Evolutionary conservation across 2,797 vertebrate species (phyloP).

Genomic region (Gallirallus australis): DNA sequence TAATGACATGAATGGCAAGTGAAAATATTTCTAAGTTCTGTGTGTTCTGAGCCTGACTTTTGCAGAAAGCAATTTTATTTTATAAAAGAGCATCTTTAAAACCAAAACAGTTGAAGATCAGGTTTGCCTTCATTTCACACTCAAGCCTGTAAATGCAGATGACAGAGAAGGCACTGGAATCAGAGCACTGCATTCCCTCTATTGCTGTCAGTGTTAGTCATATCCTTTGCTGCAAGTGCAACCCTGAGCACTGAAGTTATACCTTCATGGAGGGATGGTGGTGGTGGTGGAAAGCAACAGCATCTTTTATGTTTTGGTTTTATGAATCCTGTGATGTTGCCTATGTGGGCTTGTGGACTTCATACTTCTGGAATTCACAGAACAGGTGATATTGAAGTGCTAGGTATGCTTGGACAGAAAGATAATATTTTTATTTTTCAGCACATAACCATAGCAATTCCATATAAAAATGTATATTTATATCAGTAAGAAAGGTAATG

Average conservation of each 20-base stretch:
- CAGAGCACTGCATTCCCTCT: background rate
- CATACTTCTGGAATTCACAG: background rate
- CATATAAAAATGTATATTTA: background rate
- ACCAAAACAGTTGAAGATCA: background rate
- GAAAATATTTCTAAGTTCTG: background rate
- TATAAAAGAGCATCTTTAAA: background rate
- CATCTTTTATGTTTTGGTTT: constrained; percentile 4
- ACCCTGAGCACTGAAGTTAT: background rate
- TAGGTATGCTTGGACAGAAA: background rate
- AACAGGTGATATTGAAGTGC: background rate
- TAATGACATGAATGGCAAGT: background rate
- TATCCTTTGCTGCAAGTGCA: background rate
- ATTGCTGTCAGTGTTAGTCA: background rate
- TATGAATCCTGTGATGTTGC: background rate
- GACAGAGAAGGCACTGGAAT: constrained; percentile 33
- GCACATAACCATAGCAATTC: background rate
- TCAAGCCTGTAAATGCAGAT: background rate
- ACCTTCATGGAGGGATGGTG: background rate
- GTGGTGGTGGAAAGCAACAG: too few species aligned
- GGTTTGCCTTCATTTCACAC: background rate
- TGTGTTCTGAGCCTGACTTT: background rate
- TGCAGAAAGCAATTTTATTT: background rate
- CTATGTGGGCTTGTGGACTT: background rate
- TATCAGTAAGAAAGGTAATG: background rate
- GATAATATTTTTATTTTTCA: background rate